A percentile compares a stretch with the other conserved stretches of the same genome.
These are phyloP conservation scores for Mesitornis unicolor DNA, from an alignment of 2,113 vertebrate genomes.

Conservation along the genomic window DNA sequence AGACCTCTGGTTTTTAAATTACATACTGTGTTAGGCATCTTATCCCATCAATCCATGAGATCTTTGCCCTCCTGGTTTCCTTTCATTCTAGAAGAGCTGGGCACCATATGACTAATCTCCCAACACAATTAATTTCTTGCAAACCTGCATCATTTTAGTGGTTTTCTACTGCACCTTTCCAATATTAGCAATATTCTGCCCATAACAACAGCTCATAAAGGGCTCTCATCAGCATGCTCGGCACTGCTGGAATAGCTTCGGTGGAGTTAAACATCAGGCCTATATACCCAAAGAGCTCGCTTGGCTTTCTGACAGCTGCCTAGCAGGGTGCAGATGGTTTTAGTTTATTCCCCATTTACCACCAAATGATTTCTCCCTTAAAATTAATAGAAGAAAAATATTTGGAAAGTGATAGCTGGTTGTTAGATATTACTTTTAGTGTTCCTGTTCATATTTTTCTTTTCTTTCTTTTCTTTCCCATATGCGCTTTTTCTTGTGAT, in stretches of 20 bases:
- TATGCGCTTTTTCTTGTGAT: not conserved
- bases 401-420: constrained; percentile 55
- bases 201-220: not conserved
- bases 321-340: constrained; percentile 54
- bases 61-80: not conserved
- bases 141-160: not conserved
- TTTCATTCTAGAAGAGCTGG: constrained; percentile 20
- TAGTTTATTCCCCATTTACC: constrained; percentile 58
- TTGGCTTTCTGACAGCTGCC: constrained; percentile 54
- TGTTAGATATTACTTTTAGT: constrained; percentile 49
- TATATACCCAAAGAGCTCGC: not conserved
- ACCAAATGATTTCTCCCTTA: constrained; percentile 51
- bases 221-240: not conserved
- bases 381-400: constrained; percentile 67
- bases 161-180: not conserved
- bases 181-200: not conserved
- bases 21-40: not conserved
- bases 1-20: not conserved
- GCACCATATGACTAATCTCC: constrained; percentile 21
- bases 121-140: not conserved
- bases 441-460: constrained; percentile 44
- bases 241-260: constrained; percentile 33
- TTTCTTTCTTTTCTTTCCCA: constrained; percentile 7
- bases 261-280: constrained; percentile 25
- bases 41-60: not conserved